A percentile compares a stretch with the other conserved stretches of the same genome.
Conservation (phyloP, 2,113 vertebrate species). For the Pristiophorus japonicus region DNA sequence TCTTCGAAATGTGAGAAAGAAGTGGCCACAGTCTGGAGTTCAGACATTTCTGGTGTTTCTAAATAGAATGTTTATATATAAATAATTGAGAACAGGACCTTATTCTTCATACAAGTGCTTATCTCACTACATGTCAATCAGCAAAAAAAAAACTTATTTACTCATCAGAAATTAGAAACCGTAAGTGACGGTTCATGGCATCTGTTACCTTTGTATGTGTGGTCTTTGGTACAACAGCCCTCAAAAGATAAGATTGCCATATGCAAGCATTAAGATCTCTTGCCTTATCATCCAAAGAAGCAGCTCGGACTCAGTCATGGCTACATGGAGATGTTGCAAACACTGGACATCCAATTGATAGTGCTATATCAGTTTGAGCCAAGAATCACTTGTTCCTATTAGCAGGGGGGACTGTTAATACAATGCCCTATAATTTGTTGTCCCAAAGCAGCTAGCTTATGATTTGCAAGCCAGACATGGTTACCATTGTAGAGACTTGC, state of each 20-base stretch:
- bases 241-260: neutral
- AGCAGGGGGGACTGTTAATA: neutral
- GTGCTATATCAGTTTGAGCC: neutral
- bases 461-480: neutral
- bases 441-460: neutral
- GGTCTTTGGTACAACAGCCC: neutral
- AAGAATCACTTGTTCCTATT: neutral
- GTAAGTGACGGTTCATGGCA: neutral
- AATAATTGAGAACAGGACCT: neutral
- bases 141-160: neutral
- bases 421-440: neutral
- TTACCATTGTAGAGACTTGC: neutral
- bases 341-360: neutral
- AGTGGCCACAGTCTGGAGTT: neutral
- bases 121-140: neutral
- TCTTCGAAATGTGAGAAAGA: neutral
- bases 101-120: neutral
- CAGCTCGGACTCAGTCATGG: neutral
- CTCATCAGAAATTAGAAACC: slow-evolving; percentile 1
- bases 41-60: neutral
- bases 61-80: neutral
- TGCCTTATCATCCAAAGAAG: neutral
- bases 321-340: neutral
- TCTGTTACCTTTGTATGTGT: neutral
- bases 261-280: neutral